Evolutionary conservation across 2,797 vertebrate genomes (phyloP), one percentile per base, ranked within the genome.

Genomic region (Rousettus madagascariensis): DNA sequence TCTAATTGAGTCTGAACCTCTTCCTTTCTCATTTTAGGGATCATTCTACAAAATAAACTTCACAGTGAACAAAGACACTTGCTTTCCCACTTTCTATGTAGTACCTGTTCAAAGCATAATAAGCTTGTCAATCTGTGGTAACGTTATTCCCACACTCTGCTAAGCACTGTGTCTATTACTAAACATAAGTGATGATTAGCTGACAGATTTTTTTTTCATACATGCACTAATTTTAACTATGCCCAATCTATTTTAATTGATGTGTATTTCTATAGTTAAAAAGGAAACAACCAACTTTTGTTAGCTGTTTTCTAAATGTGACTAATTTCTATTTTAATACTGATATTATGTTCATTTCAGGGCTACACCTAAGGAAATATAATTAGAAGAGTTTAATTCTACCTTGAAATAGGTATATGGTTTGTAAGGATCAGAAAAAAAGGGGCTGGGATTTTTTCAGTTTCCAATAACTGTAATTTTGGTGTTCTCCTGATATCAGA

Each of bases 381-480:
- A 94, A 96, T 69, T 28, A 80, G 65, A 96, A 95, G 55, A 95
- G 88, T 57, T 97, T 91, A 79, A 88, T 92, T 96, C 55, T 92
- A 53, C 41, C 53, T 95, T 94, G 74, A 94, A 96, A 89, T 74
- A 80, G 43, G 78, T 77, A 41, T 49, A 71, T 53, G 6, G 33
- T 80, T 95, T 94, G 57, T 77, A 91, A 94, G 66, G 80, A 69
- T 68, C 30, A 92, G 78, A 78, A 61, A 89, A 84, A 86, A 9
- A 36, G 3, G 28, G 12, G 1, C 20, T 74, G 19, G 26, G 8
- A 63, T 90, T 93, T 33, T 90, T 88, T 69, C 49, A 55, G 78
- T 95, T 95, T 93, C 71, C 75, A 92, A 93, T 95, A 95, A 89
- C 93, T 95, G 17, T 72, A 92, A 97, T 97, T 97, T 95, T 94